Percentiles rank a stretch among this genome's conserved stretches.
Conservation (phyloP, 2,797 vertebrate species). For the Hipposideros larvatus region DNA sequence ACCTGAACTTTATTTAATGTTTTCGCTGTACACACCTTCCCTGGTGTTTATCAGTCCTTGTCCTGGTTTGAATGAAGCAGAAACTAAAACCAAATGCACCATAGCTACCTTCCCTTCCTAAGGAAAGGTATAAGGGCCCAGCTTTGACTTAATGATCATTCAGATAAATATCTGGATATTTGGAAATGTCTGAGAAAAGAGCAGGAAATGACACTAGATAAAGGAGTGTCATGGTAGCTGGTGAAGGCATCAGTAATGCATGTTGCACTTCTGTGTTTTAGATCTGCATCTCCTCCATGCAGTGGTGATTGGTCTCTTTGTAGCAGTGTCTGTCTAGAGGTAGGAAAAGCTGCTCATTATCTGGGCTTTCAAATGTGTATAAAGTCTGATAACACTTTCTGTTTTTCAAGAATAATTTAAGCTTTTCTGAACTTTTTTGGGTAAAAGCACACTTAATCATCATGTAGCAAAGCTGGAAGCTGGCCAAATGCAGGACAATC, state of each 20-base stretch:
- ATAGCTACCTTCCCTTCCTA: neutral
- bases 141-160: slow-evolving; percentile 41
- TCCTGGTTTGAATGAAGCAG: slow-evolving; percentile 10
- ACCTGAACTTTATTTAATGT: neutral
- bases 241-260: neutral
- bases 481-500: slow-evolving; percentile 76
- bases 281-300: neutral
- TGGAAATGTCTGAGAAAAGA: slow-evolving; percentile 35
- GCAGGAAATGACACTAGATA: neutral
- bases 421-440: slow-evolving; percentile 77
- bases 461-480: slow-evolving; percentile 49
- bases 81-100: neutral
- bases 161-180: slow-evolving; percentile 37
- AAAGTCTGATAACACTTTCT: slow-evolving; percentile 76
- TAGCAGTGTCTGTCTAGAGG: neutral
- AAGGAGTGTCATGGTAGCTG: neutral
- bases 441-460: slow-evolving; percentile 80
- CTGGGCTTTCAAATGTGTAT: slow-evolving; percentile 74
- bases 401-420: slow-evolving; percentile 81
- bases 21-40: neutral
- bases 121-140: neutral
- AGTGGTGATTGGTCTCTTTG: neutral
- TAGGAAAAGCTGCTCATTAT: slow-evolving; percentile 70
- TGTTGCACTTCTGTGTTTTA: neutral
- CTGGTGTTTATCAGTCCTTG: neutral